A percentile compares a stretch with the other conserved stretches of the same genome.
Evolutionary conservation across 2,888 invertebrate species (phyloP).

Genomic region (Caradrina clavipalpis): DNA sequence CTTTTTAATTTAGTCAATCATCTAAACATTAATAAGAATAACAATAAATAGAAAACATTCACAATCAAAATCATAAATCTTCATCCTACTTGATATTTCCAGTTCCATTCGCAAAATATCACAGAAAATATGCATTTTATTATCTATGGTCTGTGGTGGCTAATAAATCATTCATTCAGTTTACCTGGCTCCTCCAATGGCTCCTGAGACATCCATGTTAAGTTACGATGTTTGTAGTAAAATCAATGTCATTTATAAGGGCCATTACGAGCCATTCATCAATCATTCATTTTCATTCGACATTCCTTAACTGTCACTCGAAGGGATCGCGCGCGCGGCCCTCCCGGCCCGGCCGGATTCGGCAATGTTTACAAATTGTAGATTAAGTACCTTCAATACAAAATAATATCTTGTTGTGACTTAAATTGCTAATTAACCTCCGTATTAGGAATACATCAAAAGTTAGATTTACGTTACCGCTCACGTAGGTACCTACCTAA

Average conservation of each 20-base stretch:
- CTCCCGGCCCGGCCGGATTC: not conserved
- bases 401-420: constrained; percentile 4
- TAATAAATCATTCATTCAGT: constrained; percentile 3
- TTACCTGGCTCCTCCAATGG: too few species aligned
- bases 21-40: too few species aligned
- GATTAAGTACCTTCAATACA: not conserved
- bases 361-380: not conserved
- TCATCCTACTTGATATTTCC: too few species aligned
- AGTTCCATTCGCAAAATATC: not conserved
- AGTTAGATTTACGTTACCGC: not conserved
- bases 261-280: not conserved
- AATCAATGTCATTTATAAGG: too few species aligned
- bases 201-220: not conserved
- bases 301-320: constrained; percentile 1
- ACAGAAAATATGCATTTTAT: not conserved
- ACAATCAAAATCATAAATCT: too few species aligned
- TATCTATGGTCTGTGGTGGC: too few species aligned
- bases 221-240: too few species aligned
- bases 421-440: not conserved
- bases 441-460: not conserved
- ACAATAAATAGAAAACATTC: too few species aligned
- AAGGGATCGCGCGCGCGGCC: not conserved
- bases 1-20: too few species aligned
- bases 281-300: constrained; percentile 24
- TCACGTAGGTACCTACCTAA: not conserved